A percentile compares a stretch with the other conserved stretches of the same genome.
These are phyloP conservation scores for Antechinus stuartii DNA, from an alignment of 2,113 vertebrate genomes.

Conservation along the genomic window DNA sequence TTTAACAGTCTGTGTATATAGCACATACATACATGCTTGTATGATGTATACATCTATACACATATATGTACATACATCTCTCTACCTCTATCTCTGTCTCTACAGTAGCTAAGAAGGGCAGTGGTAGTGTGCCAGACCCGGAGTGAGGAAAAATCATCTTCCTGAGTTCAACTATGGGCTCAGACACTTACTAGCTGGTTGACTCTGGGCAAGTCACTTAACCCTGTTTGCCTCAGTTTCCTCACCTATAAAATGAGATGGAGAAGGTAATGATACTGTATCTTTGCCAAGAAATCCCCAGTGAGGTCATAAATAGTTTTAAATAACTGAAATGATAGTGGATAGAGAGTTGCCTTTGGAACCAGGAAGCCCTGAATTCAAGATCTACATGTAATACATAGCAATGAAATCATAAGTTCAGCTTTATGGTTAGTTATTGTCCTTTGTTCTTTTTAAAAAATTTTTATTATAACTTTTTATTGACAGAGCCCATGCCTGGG, in stretches of 20 bases:
- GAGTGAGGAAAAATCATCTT: not conserved
- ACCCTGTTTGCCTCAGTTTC: not conserved
- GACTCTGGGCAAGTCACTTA: not conserved
- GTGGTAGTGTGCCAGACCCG: not conserved
- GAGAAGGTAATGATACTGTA: not conserved
- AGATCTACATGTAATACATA: not conserved
- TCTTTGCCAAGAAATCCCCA: not conserved
- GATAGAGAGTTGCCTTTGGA: not conserved
- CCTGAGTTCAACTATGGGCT: not conserved
- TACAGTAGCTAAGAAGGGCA: not conserved
- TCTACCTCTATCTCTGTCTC: not conserved
- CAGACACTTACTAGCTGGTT: too few relatives aligned
- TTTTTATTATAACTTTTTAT: too few relatives aligned
- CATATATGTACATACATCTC: accelerated
- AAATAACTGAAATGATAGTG: not conserved
- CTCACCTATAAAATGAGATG: not conserved
- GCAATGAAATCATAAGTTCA: not conserved
- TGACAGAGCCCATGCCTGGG: too few relatives aligned
- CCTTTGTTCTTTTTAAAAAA: too few relatives aligned
- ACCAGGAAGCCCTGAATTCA: not conserved
- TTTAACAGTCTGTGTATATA: not conserved
- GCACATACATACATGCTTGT: too few relatives aligned
- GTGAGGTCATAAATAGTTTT: not conserved
- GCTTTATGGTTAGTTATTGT: not conserved
- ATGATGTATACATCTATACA: not conserved